A percentile compares a stretch with the other conserved stretches of the same genome.
phyloP scores from a whole-genome alignment of 2,113 vertebrate genomes.

The Pseudolaguvia tuberculata region DNA sequence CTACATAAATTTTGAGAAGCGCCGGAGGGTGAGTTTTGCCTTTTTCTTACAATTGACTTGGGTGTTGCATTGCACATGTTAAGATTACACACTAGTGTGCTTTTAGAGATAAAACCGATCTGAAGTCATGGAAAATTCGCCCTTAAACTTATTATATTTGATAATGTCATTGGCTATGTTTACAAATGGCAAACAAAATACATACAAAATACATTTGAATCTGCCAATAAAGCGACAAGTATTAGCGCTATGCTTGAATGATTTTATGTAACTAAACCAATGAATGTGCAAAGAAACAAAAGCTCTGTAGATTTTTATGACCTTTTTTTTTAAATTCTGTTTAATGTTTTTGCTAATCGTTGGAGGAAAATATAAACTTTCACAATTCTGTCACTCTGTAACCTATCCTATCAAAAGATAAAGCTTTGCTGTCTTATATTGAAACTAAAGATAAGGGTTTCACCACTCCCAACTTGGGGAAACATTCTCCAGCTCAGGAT shows the following conservation, averaged over 20 bases:
- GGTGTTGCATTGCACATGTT: neutral
- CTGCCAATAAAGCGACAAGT: neutral
- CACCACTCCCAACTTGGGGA: neutral
- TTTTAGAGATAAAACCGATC: conserved; percentile 11
- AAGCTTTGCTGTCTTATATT: neutral
- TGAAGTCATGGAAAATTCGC: conserved; percentile 5
- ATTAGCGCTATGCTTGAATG: neutral
- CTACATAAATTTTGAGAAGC: conserved; percentile 87
- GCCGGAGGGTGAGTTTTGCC: conserved; percentile 73
- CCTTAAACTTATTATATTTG: no score
- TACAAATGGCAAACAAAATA: neutral
- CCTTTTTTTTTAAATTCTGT: neutral
- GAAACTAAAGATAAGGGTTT: neutral
- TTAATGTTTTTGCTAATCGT: neutral
- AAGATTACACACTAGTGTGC: conserved; percentile 17
- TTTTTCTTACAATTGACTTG: conserved; percentile 14
- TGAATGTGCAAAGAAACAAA: neutral
- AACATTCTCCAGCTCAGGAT: conserved; percentile 5
- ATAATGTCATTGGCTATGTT: neutral
- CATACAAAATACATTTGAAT: neutral
- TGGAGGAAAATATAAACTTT: neutral
- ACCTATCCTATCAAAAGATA: neutral
- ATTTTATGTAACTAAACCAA: neutral
- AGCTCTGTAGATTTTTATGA: neutral
- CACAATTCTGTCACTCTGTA: neutral